A percentile compares a stretch with the other conserved stretches of the same genome.
Evolutionary conservation across 2,797 vertebrate species (phyloP).

Genomic region (Ptychobarbus kaznakovi): DNA sequence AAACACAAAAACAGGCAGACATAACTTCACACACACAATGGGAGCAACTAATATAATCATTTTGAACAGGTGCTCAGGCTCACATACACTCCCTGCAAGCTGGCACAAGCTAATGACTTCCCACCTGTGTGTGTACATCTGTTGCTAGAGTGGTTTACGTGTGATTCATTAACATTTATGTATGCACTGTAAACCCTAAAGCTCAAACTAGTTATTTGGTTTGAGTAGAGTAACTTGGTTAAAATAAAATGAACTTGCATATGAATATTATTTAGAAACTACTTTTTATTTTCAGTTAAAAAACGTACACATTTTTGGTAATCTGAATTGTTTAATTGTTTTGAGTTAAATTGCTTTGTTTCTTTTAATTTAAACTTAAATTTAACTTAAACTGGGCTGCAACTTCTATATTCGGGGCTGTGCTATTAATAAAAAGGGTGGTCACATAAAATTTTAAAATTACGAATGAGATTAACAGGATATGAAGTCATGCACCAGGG

Average conservation of each 20-base stretch:
- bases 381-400: too few relatives aligned
- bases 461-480: background rate
- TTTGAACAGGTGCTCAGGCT: constrained; percentile 47
- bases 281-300: too few relatives aligned
- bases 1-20: background rate
- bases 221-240: background rate
- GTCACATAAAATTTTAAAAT: background rate
- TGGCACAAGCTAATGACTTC: constrained; percentile 11
- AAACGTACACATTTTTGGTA: too few relatives aligned
- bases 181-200: background rate
- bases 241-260: background rate
- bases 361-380: too few relatives aligned
- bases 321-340: too few relatives aligned
- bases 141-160: background rate
- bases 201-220: background rate
- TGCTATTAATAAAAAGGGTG: background rate
- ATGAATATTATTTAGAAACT: background rate
- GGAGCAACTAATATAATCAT: constrained; percentile 17
- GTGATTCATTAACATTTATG: background rate
- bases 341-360: too few relatives aligned
- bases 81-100: constrained; percentile 21
- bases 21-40: constrained; percentile 4
- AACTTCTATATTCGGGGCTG: background rate
- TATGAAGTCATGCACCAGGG: background rate
- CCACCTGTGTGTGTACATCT: constrained; percentile 27